These are phyloP conservation scores for Heteronetta atricapilla DNA, from an alignment of 2,113 vertebrate genomes.

Conservation along the genomic window DNA sequence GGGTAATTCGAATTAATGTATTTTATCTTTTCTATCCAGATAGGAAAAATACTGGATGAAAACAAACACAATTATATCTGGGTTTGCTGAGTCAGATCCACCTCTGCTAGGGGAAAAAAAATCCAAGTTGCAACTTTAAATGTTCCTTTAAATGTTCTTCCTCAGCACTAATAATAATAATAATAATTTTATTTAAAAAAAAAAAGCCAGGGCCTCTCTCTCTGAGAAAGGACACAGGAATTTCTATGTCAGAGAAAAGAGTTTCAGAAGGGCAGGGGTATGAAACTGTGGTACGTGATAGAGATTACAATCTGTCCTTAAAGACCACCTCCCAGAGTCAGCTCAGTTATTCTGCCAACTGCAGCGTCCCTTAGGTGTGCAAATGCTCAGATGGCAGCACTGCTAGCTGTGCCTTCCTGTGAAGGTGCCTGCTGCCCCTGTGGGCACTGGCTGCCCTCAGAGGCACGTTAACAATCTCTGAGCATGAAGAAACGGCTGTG, in stretches of 20 bases:
- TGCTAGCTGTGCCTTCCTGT: background rate
- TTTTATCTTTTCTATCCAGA: conserved; percentile 1
- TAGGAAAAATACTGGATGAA: background rate
- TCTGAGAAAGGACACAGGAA: background rate
- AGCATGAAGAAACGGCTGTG: background rate
- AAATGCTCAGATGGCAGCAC: background rate
- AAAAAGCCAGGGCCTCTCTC: background rate
- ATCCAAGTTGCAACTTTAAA: background rate
- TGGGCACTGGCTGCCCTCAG: background rate
- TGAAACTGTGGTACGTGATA: background rate
- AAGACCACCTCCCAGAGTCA: background rate
- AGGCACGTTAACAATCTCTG: background rate
- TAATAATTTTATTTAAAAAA: background rate
- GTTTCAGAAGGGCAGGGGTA: background rate
- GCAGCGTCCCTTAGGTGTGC: background rate
- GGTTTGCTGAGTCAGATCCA: background rate
- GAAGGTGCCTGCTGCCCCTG: background rate
- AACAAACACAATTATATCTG: background rate
- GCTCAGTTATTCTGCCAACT: background rate
- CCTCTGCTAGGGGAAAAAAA: background rate
- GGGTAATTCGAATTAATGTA: background rate
- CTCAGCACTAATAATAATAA: background rate
- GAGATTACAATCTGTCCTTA: background rate
- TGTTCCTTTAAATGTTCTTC: background rate
- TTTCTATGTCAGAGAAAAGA: background rate